Evolutionary conservation across 2,113 vertebrate species (phyloP), one percentile per base, ranked within the genome.

Genomic region (Saguinus midas): DNA sequence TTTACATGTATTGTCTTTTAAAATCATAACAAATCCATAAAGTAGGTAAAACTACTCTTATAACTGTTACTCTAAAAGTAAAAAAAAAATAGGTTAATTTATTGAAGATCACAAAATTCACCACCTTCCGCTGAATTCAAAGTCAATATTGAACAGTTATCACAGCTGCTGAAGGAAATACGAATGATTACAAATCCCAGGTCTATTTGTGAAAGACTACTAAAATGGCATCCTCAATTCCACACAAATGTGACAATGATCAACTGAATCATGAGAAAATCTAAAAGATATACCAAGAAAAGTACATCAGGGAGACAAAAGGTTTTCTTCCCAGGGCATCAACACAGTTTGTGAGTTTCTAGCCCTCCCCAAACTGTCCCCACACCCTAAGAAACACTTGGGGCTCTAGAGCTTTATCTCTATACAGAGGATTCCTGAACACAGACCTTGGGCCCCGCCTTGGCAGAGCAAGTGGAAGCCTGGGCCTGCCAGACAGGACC

Each of bases 201-300:
- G 18, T 83, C 20, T 90, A 45, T 95, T 81, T 61, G 37, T 61
- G 64, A 93, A 95, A 85, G 32, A 95, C 23, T 84, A 70, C 52
- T 35, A 76, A 85, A 23, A 85, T n/a, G 52, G 68, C 37, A 81
- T 32, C 50, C 45, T 96, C 80, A 45, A 21, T 40, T 61, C 91
- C 95, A 92, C 68, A 97, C 43, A 92, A 92, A 88, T 48, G 55
- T 4, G 76, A 91, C 32, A 45, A 29, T 43, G 81, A 66, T 78
- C 82, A 83, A 76, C 83, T 76, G 82, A 76, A 87, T 90, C 55
- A 17, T 5, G 35, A 92, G 66, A 18, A 94, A 90, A 86, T 40
- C 66, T 61, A 91, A 93, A 93, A 93, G 55, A 82, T 10, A 40
- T 5, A 55, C 17, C 52, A 85, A 13, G 45, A 92, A 13, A 43